A percentile compares a stretch with the other conserved stretches of the same genome.
Conservation (phyloP, 2,113 vertebrate genomes). For the Gymnorhina tibicen region DNA sequence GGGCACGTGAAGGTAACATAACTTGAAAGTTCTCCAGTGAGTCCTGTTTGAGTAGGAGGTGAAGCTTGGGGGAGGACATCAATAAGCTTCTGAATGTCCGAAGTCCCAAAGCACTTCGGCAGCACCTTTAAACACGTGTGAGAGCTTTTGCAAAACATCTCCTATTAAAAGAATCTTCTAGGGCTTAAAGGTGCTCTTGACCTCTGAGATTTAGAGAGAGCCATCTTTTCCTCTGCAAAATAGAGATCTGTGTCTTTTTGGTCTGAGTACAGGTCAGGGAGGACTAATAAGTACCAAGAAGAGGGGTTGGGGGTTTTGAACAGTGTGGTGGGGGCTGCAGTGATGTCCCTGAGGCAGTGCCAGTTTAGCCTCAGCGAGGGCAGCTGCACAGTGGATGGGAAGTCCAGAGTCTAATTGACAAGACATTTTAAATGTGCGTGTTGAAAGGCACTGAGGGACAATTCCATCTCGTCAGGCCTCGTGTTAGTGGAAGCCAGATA, state of each 20-base stretch:
- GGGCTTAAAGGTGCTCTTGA: background rate
- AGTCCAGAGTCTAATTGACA: background rate
- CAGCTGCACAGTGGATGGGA: background rate
- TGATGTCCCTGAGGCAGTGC: accelerated
- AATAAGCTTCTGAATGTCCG: background rate
- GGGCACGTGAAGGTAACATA: background rate
- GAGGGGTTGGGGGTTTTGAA: background rate
- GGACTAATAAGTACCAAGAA: background rate
- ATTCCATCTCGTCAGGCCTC: background rate
- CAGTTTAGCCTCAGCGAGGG: background rate
- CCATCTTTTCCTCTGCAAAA: background rate
- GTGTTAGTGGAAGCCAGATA: background rate
- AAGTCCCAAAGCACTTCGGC: background rate
- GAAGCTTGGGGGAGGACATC: background rate
- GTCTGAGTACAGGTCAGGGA: background rate
- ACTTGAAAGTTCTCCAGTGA: background rate
- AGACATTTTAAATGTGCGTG: background rate
- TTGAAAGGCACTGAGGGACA: constrained; percentile 34
- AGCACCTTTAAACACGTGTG: background rate
- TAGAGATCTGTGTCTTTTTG: background rate
- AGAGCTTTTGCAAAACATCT: background rate
- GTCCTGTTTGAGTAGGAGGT: background rate
- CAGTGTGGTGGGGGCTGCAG: background rate
- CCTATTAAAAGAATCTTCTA: background rate
- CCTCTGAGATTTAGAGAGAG: background rate